phyloP scores from a whole-genome alignment of 2,888 invertebrate species.

The Pogonocherus hispidulus region DNA sequence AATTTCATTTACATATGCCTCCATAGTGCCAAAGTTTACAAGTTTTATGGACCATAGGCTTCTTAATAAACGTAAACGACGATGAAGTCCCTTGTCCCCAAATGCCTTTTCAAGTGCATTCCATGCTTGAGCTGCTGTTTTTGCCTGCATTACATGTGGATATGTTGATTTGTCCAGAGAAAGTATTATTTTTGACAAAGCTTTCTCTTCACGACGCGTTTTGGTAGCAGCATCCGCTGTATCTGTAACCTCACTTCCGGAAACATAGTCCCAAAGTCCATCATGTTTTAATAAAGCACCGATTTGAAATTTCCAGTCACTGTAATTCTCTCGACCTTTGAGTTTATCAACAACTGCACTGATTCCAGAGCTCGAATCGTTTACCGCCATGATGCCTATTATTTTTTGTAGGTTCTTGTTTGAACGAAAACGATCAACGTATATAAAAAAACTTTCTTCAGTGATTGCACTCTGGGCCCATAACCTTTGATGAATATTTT shows the following conservation, averaged over 20 bases:
- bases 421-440: no score
- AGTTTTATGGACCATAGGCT: conserved; percentile 39
- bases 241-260: not conserved
- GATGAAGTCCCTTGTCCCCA: conserved; percentile 46
- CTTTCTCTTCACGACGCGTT: conserved; percentile 37
- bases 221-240: conserved; percentile 1
- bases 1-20: conserved; percentile 46
- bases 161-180: conserved; percentile 42
- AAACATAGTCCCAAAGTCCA: conserved; percentile 36
- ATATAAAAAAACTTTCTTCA: no score
- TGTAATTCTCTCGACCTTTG: conserved; percentile 38
- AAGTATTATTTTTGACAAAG: conserved; percentile 42
- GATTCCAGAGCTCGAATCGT: no score
- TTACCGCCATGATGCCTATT: no score
- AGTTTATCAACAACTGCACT: conserved; percentile 39
- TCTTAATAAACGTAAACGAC: conserved; percentile 32
- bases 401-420: no score
- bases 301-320: conserved; percentile 42
- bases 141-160: conserved; percentile 44
- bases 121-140: conserved; percentile 45
- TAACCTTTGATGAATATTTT: no score
- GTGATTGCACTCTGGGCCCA: no score
- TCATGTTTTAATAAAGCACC: conserved; percentile 36
- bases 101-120: conserved; percentile 44
- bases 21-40: conserved; percentile 37